These are phyloP conservation scores for Neotoma lepida DNA, from an alignment of 2,113 vertebrate genomes.

Conservation along the genomic window DNA sequence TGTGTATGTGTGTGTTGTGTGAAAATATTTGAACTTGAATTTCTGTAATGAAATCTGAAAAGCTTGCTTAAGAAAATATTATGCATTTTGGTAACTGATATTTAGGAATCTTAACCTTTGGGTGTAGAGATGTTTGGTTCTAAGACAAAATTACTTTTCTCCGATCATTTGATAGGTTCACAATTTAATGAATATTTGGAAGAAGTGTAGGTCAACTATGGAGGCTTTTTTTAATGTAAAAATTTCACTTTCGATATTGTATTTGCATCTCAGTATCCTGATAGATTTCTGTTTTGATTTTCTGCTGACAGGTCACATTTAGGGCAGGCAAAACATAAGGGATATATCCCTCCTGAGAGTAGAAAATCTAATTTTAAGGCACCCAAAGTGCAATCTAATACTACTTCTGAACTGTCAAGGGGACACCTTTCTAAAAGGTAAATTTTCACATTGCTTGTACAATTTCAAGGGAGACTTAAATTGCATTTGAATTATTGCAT, in stretches of 20 bases:
- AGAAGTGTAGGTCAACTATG: constrained; percentile 32
- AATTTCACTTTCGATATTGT: constrained; percentile 78
- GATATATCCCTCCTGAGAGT: constrained; percentile 99
- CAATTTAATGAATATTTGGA: constrained; percentile 64
- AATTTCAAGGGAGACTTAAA: constrained; percentile 79
- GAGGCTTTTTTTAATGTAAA: constrained; percentile 61
- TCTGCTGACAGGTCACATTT: constrained; percentile 97
- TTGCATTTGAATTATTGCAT: constrained; percentile 74
- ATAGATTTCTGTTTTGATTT: constrained; percentile 90
- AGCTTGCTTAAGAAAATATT: background rate
- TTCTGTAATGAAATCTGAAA: constrained; percentile 39
- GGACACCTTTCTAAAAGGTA: constrained; percentile 99
- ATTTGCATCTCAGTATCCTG: constrained; percentile 83
- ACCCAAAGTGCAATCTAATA: constrained; percentile 98
- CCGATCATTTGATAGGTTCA: constrained; percentile 56
- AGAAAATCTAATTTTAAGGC: constrained; percentile 99
- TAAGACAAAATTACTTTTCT: constrained; percentile 60
- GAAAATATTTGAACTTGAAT: constrained; percentile 44
- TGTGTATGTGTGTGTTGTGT: background rate
- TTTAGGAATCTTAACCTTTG: background rate
- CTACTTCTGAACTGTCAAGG: constrained; percentile 96
- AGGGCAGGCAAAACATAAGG: constrained; percentile 99
- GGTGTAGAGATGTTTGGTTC: background rate
- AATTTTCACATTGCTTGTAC: constrained; percentile 85
- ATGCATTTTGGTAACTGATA: background rate